These are phyloP conservation scores for Ifrita kowaldi DNA, from an alignment of 2,113 vertebrate genomes.

Conservation along the genomic window DNA sequence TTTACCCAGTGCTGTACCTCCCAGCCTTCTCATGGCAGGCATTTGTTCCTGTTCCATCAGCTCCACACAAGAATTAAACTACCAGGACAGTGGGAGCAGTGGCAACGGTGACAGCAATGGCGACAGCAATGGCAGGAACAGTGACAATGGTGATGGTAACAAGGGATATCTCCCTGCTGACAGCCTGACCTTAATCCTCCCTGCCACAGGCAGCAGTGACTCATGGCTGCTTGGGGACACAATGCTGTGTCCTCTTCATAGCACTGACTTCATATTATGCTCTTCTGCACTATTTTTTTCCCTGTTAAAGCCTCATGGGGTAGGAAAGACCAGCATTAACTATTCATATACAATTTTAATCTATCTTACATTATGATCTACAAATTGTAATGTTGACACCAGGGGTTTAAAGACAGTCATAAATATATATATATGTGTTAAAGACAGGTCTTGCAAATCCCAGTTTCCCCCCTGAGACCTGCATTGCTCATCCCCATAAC, in stretches of 20 bases:
- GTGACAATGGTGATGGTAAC: background rate
- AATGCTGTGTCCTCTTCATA: background rate
- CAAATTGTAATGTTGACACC: background rate
- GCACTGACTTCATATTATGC: background rate
- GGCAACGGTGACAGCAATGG: background rate
- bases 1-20: background rate
- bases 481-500: background rate
- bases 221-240: background rate
- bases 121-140: background rate
- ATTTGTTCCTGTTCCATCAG: background rate
- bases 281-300: background rate
- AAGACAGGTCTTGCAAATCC: background rate
- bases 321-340: background rate
- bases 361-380: accelerated
- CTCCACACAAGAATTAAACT: background rate
- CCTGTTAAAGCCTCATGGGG: background rate
- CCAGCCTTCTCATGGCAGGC: background rate
- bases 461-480: background rate
- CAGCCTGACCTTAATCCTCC: background rate
- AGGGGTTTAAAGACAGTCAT: background rate
- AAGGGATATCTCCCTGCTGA: background rate
- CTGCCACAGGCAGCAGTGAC: background rate
- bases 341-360: background rate
- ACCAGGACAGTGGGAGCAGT: background rate
- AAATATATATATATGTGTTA: accelerated